phyloP scores from a whole-genome alignment of 2,113 vertebrate genomes.

The Oryzias melastigma region DNA sequence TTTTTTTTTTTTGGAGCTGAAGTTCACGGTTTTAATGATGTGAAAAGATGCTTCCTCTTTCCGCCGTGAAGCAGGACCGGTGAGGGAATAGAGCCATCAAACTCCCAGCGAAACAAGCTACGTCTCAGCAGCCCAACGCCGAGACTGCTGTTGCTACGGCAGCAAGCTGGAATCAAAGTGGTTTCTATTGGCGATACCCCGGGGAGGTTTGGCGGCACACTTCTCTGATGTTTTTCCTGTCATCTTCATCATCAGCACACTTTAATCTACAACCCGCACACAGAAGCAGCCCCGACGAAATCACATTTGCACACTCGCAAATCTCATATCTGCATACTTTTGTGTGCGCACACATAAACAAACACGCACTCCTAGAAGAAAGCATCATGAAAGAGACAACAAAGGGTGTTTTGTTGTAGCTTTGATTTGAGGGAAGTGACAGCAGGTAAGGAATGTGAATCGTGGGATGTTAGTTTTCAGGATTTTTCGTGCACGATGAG shows the following conservation, averaged over 20 bases:
- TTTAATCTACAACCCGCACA: slow-evolving; percentile 17
- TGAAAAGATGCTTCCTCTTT: slow-evolving; percentile 18
- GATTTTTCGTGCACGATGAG: slow-evolving; percentile 11
- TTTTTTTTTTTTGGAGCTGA: slow-evolving; percentile 3
- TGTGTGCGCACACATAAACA: slow-evolving; percentile 1
- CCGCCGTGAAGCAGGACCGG: slow-evolving; percentile 23
- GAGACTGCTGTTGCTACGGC: slow-evolving; percentile 67
- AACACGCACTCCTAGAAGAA: slow-evolving; percentile 37
- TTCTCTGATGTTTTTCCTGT: slow-evolving; percentile 58
- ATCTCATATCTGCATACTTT: not conserved
- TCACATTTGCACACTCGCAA: not conserved
- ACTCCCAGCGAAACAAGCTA: slow-evolving; percentile 52
- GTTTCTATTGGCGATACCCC: slow-evolving; percentile 48
- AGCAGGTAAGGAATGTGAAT: slow-evolving; percentile 12
- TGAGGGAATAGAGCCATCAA: slow-evolving; percentile 59
- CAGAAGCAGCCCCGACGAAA: slow-evolving; percentile 6
- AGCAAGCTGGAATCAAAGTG: slow-evolving; percentile 66
- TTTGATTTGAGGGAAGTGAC: slow-evolving; percentile 10
- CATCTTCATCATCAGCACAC: slow-evolving; percentile 48
- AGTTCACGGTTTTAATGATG: slow-evolving; percentile 19
- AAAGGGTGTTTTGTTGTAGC: slow-evolving; percentile 3
- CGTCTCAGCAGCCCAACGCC: slow-evolving; percentile 44
- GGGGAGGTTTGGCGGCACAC: slow-evolving; percentile 48
- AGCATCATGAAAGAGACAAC: slow-evolving; percentile 44
- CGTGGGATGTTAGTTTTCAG: slow-evolving; percentile 14